phyloP scores from a whole-genome alignment of 2,888 invertebrate genomes.

The Coelopa pilipes region DNA sequence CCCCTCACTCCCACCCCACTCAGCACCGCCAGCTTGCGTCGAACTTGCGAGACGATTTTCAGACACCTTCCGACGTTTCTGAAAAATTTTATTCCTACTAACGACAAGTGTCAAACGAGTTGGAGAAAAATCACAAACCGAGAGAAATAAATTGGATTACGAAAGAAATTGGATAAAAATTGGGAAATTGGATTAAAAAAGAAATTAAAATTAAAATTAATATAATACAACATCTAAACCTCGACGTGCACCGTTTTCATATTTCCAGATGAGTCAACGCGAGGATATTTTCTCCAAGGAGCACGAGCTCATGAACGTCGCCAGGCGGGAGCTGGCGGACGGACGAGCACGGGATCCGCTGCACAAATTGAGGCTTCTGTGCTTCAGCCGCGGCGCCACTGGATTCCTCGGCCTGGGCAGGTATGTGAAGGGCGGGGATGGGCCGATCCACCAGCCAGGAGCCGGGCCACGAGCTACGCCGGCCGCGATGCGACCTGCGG shows the following conservation, averaged over 20 bases:
- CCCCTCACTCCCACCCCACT: too few relatives aligned
- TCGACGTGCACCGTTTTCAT: not conserved
- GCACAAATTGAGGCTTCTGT: conserved; percentile 84
- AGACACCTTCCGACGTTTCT: too few relatives aligned
- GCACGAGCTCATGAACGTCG: conserved; percentile 81
- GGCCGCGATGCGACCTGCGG: not conserved
- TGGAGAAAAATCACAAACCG: too few relatives aligned
- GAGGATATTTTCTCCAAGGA: conserved; percentile 70
- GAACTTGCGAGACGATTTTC: too few relatives aligned
- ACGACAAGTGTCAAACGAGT: too few relatives aligned
- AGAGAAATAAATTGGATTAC: not conserved
- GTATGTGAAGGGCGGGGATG: conserved; percentile 67
- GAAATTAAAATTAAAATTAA: not conserved
- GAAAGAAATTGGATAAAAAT: not conserved
- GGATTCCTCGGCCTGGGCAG: conserved; percentile 90
- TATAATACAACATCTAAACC: not conserved
- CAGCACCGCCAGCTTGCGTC: too few relatives aligned
- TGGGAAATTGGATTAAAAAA: not conserved
- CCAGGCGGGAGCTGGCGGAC: conserved; percentile 74
- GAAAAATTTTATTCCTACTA: too few relatives aligned
- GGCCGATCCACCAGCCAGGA: not conserved
- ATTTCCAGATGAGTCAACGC: conserved; percentile 52
- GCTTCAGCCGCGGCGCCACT: conserved; percentile 84
- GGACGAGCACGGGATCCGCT: conserved; percentile 78
- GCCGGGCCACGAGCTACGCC: not conserved